phyloP scores from a whole-genome alignment of 2,888 invertebrate genomes.

The Ctena decussata region DNA sequence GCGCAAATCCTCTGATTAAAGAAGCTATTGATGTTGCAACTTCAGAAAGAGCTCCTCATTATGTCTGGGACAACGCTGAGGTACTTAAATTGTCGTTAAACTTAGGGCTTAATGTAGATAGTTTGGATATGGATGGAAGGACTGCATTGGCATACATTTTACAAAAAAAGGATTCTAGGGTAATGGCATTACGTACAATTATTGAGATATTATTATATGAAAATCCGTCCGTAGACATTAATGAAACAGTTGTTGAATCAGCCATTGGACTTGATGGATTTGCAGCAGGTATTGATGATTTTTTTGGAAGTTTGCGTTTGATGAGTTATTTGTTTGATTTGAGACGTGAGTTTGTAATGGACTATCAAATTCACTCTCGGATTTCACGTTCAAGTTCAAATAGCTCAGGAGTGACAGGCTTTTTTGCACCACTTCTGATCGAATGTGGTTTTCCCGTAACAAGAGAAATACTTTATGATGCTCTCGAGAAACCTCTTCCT shows the following conservation, averaged over 20 bases:
- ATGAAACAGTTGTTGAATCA: not conserved
- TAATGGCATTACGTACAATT: too few species aligned
- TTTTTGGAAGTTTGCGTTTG: too few species aligned
- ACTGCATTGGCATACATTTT: not conserved
- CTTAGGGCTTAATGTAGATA: not conserved
- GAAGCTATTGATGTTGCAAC: not conserved
- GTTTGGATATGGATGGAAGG: not conserved
- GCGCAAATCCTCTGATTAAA: not conserved
- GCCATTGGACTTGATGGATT: not conserved
- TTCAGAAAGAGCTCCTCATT: not conserved
- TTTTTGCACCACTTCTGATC: not conserved
- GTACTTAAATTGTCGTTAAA: not conserved
- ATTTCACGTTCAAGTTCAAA: too few species aligned
- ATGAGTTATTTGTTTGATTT: not conserved
- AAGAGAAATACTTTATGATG: not conserved
- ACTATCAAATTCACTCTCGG: not conserved
- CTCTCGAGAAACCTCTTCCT: not conserved
- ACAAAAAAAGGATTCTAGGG: too few species aligned
- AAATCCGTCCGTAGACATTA: not conserved
- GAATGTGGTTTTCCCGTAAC: not conserved
- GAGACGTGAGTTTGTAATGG: not conserved
- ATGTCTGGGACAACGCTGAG: not conserved
- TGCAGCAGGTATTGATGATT: not conserved
- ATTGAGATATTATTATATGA: not conserved
- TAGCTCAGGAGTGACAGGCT: not conserved